phyloP scores from a whole-genome alignment of 1,140 invertebrate genomes.

The Drosophila cardini region DNA sequence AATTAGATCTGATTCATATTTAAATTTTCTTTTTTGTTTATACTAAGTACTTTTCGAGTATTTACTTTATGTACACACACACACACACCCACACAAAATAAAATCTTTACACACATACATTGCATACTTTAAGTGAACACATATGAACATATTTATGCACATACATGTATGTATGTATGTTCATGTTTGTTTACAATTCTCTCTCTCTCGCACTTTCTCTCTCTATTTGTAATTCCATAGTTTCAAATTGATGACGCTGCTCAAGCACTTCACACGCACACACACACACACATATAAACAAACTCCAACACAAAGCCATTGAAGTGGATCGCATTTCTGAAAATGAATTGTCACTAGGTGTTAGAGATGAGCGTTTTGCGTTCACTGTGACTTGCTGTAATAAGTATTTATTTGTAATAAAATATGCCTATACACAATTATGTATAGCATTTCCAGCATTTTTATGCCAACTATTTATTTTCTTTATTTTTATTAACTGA shows the following conservation, averaged over 20 bases:
- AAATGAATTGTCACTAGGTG: not conserved
- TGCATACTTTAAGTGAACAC: not conserved
- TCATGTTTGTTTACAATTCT: not conserved
- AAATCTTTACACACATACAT: not conserved
- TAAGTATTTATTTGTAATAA: no score
- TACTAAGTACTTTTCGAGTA: no score
- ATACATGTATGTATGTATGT: slow-evolving; percentile 6
- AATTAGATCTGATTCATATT: not conserved
- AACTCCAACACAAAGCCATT: slow-evolving; percentile 8
- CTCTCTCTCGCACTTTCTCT: not conserved
- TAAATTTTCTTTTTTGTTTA: not conserved
- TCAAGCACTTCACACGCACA: slow-evolving; percentile 2
- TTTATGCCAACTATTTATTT: not conserved
- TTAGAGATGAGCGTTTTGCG: slow-evolving; percentile 13
- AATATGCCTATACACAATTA: no score
- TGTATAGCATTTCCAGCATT: no score
- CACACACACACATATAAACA: not conserved
- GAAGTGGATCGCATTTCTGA: slow-evolving; percentile 5
- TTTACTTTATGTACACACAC: no score
- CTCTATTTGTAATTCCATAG: not conserved
- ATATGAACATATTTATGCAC: not conserved
- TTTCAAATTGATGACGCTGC: slow-evolving; percentile 10
- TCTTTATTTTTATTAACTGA: no score
- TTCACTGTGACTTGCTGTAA: slow-evolving; percentile 4
- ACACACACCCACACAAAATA: no score